Percentiles rank a stretch among this genome's conserved stretches.
Conservation (phyloP, 1,140 invertebrate species). For the Brachionus plicatilis region DNA sequence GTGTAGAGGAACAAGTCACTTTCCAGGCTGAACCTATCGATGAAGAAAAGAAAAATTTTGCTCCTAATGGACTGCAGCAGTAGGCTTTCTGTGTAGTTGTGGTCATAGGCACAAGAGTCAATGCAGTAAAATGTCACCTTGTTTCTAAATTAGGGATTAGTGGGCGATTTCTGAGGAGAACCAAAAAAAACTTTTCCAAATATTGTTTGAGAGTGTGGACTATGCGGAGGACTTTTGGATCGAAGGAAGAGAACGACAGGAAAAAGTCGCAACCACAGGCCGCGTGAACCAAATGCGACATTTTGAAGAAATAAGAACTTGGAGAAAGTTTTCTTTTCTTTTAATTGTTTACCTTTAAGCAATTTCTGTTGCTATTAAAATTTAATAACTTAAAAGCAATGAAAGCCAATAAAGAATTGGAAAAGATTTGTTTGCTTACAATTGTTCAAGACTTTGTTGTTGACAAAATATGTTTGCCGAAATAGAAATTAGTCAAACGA, state of each 20-base stretch:
- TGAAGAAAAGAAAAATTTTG: constrained; percentile 1
- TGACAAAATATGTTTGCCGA: background rate
- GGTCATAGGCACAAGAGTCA: background rate
- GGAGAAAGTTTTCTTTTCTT: background rate
- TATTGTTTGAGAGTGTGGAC: background rate
- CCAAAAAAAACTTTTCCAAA: background rate
- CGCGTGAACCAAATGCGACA: constrained; percentile 5
- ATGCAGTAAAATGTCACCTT: background rate
- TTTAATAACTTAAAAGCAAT: background rate
- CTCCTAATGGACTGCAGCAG: background rate
- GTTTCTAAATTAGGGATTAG: background rate
- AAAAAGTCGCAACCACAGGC: constrained; percentile 30
- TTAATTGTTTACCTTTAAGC: background rate
- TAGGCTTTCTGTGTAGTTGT: background rate
- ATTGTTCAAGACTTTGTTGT: background rate
- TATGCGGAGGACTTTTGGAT: background rate
- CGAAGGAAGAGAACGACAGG: background rate
- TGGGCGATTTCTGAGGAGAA: too few relatives aligned
- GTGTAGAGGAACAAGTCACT: background rate
- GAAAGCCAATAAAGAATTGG: background rate
- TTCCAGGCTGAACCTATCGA: constrained; percentile 1
- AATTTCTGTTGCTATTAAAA: background rate
- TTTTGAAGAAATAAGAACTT: background rate
- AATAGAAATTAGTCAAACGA: background rate
- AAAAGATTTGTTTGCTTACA: too few relatives aligned